Evolutionary conservation across 2,888 invertebrate genomes (phyloP), one percentile per base, ranked within the genome.

Genomic region (Melikaiella ostensackeni): DNA sequence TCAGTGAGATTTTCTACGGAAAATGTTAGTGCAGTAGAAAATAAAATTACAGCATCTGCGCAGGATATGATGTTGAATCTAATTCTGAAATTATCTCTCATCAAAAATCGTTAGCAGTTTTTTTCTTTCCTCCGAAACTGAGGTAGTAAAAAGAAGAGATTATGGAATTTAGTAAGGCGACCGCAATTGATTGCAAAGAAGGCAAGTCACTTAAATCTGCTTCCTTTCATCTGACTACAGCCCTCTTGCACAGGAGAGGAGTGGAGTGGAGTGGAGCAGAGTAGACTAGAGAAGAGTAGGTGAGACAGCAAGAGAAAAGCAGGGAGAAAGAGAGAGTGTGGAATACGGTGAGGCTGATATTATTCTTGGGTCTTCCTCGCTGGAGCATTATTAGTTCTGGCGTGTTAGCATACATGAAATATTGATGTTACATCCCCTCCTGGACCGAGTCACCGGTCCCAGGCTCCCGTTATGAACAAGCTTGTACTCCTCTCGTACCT

Each of bases 381-480:
- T 84, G 85, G 87, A 89, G 90, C 90, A 90, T 91, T 91, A 91
- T 91, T 91, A 91, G 91, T 90, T 91, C 90, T 90, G 88, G 88
- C 89, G 89, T 89, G 91, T 91, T 91, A 91, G 91, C 91, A 91
- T 91, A 91, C 90, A 91, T 91, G 91, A 91, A 91, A 91, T 91
- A 91, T 91, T 91, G 91, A 91, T 91, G 91, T 90, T 90, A 89
- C 91, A 88, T 77, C 81, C 82, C 80, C 76, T 74, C 81, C 84
- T 63, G 76, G 77, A 78, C 82, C 79, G 79, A 82, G 82, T 83
- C 79, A 57, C 74, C 78, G 80, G 78, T 80, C 82, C 70, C 78
- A 77, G 61, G 63, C 59, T 80, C 78, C 78, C 75, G 78, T 79
- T 80, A 82, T 82, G 82, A 82, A 81, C 80, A 80, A 77, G 66